Conservation (phyloP, 2,113 vertebrate genomes). For the Cettia cetti region DNA sequence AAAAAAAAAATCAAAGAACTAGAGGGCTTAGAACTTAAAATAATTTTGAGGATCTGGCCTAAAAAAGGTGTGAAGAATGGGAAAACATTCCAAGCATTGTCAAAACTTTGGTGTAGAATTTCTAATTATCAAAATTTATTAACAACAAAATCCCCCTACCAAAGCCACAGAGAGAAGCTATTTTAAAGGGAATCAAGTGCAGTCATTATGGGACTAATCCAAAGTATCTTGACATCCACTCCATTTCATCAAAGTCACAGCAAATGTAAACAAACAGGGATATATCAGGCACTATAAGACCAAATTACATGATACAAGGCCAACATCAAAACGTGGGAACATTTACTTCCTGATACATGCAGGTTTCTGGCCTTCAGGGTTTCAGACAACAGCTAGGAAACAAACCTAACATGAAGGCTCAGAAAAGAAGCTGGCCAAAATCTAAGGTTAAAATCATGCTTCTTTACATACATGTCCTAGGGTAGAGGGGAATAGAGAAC, state of each 20-base stretch:
- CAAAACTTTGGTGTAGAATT: neutral
- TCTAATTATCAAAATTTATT: neutral
- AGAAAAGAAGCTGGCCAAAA: neutral
- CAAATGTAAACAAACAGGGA: neutral
- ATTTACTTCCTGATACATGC: neutral
- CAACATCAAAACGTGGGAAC: neutral
- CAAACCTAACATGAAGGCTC: neutral
- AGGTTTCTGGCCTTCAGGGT: neutral
- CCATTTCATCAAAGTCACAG: neutral
- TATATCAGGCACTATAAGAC: neutral
- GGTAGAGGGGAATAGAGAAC: neutral
- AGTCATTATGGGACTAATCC: neutral
- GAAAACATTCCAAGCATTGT: neutral
- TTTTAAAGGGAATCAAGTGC: neutral
- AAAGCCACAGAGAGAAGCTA: neutral
- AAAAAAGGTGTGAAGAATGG: neutral
- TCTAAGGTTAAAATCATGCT: neutral
- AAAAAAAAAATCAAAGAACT: neutral
- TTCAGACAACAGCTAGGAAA: neutral
- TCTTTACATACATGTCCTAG: neutral
- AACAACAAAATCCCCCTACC: neutral
- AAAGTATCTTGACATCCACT: neutral
- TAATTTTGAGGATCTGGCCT: neutral
- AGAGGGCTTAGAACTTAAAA: neutral
- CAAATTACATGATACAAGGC: neutral